Conservation (phyloP, 2,797 vertebrate species). For the Pitangus sulphuratus region DNA sequence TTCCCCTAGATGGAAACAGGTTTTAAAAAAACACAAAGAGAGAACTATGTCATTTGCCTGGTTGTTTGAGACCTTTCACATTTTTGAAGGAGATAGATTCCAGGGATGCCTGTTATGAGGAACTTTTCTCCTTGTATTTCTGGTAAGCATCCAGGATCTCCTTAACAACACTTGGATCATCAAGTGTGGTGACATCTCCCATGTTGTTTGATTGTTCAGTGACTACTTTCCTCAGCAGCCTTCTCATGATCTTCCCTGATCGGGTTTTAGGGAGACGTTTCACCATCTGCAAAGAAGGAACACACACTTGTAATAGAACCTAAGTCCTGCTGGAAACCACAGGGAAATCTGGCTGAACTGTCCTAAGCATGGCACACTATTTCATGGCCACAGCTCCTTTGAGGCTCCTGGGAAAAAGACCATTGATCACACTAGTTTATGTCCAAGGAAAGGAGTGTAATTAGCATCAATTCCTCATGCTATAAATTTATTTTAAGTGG, state of each 20-base stretch:
- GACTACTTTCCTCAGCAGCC: slow-evolving; percentile 89
- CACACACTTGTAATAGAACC: not conserved
- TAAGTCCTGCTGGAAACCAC: not conserved
- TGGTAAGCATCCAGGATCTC: slow-evolving; percentile 86
- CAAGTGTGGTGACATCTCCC: slow-evolving; percentile 91
- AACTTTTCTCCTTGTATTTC: slow-evolving; percentile 68
- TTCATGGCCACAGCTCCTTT: not conserved
- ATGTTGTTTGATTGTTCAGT: slow-evolving; percentile 75
- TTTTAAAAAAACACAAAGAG: not conserved
- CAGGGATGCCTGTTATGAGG: slow-evolving; percentile 1
- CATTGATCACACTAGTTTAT: not conserved
- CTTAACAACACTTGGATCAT: slow-evolving; percentile 85
- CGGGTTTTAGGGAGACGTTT: slow-evolving; percentile 94
- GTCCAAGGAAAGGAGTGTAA: not conserved
- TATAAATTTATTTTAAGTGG: not conserved
- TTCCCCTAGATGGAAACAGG: not conserved
- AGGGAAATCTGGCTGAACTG: not conserved
- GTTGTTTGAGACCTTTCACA: not conserved
- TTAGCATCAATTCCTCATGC: not conserved
- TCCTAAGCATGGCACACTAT: not conserved
- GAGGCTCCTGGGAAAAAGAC: not conserved
- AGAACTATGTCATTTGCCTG: not conserved
- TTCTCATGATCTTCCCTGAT: slow-evolving; percentile 95
- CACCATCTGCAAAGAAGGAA: slow-evolving; percentile 80
- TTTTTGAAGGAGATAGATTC: not conserved